phyloP scores from a whole-genome alignment of 2,888 invertebrate species.

The Adelphocoris suturalis region DNA sequence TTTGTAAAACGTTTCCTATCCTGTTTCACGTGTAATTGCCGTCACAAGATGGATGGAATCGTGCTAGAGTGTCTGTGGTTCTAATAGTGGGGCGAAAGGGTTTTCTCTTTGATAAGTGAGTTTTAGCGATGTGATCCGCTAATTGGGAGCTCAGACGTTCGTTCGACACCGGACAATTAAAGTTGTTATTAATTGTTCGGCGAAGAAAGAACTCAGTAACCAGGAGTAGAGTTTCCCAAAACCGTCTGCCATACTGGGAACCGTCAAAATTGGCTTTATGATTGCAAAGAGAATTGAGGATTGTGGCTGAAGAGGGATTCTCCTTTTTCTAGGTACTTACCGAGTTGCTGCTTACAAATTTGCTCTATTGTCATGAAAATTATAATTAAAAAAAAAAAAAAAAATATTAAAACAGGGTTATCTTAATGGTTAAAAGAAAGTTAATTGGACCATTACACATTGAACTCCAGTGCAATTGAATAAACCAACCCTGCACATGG shows the following conservation, averaged over 20 bases:
- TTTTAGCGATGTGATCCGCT: constrained; percentile 6
- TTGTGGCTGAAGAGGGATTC: not conserved
- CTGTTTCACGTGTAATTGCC: too few species aligned
- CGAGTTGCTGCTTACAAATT: too few species aligned
- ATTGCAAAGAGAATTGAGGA: not conserved
- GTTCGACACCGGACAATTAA: constrained; percentile 27
- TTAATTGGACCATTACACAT: too few species aligned
- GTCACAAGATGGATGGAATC: not conserved
- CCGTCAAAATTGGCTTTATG: not conserved
- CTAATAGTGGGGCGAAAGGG: not conserved
- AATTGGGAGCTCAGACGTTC: constrained; percentile 6
- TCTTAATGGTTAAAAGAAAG: too few species aligned
- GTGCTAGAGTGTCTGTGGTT: not conserved
- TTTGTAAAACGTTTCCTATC: too few species aligned
- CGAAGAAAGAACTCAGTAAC: not conserved
- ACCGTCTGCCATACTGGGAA: not conserved
- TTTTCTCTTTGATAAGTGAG: constrained; percentile 13
- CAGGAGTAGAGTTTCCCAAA: not conserved
- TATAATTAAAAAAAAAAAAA: too few species aligned
- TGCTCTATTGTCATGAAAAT: too few species aligned
- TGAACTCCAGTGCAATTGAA: too few species aligned
- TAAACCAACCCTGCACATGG: too few species aligned
- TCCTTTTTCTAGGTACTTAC: not conserved
- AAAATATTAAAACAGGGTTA: too few species aligned
- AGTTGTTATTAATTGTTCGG: not conserved